Evolutionary conservation across 2,797 vertebrate genomes (phyloP).

Genomic region (Gadopsis bispinosus): DNA sequence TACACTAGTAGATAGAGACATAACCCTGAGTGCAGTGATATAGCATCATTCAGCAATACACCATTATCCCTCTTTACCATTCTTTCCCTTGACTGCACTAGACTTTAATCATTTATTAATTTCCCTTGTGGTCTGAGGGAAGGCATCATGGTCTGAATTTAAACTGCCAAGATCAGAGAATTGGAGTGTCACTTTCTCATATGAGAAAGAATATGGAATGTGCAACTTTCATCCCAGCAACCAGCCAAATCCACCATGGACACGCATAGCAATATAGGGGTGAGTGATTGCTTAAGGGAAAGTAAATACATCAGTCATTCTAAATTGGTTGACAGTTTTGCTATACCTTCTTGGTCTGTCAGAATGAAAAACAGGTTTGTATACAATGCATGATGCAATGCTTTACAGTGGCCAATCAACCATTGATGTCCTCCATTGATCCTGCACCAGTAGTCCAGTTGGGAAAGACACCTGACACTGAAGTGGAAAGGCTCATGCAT

Average conservation of each 20-base stretch:
- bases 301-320: constrained; percentile 33
- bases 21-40: constrained; percentile 66
- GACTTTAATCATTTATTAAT: constrained; percentile 87
- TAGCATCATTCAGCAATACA: constrained; percentile 75
- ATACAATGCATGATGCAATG: not conserved
- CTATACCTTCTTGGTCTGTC: not conserved
- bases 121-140: constrained; percentile 80
- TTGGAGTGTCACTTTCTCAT: constrained; percentile 76
- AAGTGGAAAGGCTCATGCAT: not conserved
- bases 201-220: constrained; percentile 81
- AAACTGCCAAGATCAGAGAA: constrained; percentile 81
- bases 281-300: constrained; percentile 59
- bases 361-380: constrained; percentile 1
- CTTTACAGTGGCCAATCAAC: not conserved
- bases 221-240: constrained; percentile 73
- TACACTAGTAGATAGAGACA: constrained; percentile 67
- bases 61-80: constrained; percentile 78
- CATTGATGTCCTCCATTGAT: not conserved
- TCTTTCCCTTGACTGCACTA: constrained; percentile 77
- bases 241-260: constrained; percentile 71
- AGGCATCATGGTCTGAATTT: constrained; percentile 79
- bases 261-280: constrained; percentile 64
- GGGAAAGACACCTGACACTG: constrained; percentile 16
- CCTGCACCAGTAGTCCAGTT: constrained; percentile 1
- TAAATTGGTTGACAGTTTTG: constrained; percentile 43